phyloP scores from a whole-genome alignment of 1,140 invertebrate species.

The Pomacea maculata region DNA sequence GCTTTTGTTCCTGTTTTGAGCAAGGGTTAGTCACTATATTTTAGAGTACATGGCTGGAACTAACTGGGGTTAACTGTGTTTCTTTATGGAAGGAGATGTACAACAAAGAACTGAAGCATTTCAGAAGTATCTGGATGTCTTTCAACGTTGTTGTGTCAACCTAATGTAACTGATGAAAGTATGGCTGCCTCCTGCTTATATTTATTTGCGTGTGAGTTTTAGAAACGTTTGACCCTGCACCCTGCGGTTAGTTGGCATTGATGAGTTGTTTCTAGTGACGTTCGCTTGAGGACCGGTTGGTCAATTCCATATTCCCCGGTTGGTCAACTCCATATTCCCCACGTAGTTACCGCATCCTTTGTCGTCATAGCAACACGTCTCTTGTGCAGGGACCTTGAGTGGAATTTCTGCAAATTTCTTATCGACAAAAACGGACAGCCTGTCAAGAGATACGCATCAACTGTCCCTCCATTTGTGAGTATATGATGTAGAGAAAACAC shows the following conservation, averaged over 20 bases:
- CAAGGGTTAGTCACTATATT: no score
- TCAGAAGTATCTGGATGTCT: no score
- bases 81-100: no score
- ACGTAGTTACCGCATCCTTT: neutral
- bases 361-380: neutral
- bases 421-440: conserved; percentile 84
- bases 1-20: no score
- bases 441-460: conserved; percentile 76
- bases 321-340: neutral
- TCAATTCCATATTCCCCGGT: neutral
- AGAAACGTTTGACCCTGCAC: no score
- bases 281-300: neutral
- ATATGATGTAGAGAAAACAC: neutral
- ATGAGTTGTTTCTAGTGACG: no score
- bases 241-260: no score
- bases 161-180: neutral
- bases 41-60: no score
- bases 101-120: no score
- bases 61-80: no score
- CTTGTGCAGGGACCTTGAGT: conserved; percentile 78
- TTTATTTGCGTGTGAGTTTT: no score
- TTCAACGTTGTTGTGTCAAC: no score
- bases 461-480: conserved; percentile 73
- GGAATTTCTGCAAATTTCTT: conserved; percentile 97
- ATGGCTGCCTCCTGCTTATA: neutral